Base-by-base conservation (phyloP, 1,140 invertebrate species). In the Rhopalosiphum maidis region DNA sequence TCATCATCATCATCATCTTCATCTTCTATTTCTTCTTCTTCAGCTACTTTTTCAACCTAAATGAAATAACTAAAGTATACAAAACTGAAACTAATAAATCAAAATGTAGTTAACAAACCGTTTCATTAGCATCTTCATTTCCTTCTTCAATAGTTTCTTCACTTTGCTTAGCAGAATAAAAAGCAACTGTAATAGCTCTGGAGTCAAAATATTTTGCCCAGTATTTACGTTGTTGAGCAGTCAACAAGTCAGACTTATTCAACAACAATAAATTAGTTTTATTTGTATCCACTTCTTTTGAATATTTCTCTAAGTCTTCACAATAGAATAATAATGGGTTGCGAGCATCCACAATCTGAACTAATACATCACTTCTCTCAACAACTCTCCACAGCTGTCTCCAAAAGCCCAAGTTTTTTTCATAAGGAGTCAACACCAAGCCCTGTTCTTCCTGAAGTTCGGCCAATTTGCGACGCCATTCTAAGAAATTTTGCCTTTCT, bases 381-480 rank as follows among this genome's bases (percentile, higher is more conserved):
- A 99, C 96, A 3, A 99, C 99, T 94, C 99, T 96, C 99, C 99
- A 99, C 15, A 99, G 95, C 95, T 99, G 99, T 83, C 99, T 96
- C 99, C 99, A 99, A 94, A 99, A 98, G 95, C 99, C 99, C 35
- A 99, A 95, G 96, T 99, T 99, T 94, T 98, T 98, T 95, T 99
- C 99, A 96, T 99, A 99, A 0, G 99, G 99, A 7, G 99, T 99
- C 92, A 99, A 95, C 0, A 98, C 95, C 9, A 99, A 95, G 22
- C 97, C 97, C 89, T 99, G 96, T 43, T 96, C 96, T 95, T 98
- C 97, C 95, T 99, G 98, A 2, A 99, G 95, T 93, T 96, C 94
- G 37, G 98, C 97, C 77, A 99, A 96, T 77, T 96, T 96, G 93
- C 98, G 96, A 94, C 98, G 96, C 99, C 99, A 99, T 93, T 98